These are phyloP conservation scores for Cancer borealis DNA, from an alignment of 2,888 invertebrate species.

Conservation along the genomic window DNA sequence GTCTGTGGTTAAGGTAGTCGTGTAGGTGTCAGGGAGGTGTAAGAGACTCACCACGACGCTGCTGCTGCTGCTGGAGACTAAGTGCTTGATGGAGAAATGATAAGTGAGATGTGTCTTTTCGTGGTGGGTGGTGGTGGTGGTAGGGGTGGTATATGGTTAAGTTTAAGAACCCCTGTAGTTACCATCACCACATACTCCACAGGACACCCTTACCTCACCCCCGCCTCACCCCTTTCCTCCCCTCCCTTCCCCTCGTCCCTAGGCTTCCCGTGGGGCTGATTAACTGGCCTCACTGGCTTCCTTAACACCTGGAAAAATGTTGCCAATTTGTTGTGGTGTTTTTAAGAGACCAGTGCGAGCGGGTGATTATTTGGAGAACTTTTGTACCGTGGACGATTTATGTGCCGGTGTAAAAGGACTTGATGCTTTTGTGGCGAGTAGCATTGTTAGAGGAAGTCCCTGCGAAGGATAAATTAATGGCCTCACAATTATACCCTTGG, in stretches of 20 bases:
- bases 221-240: neutral
- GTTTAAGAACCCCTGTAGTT: neutral
- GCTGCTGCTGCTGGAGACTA: neutral
- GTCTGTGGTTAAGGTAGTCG: neutral
- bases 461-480: neutral
- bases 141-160: neutral
- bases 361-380: slow-evolving; percentile 35
- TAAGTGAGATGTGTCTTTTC: slow-evolving; percentile 40
- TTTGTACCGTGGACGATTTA: slow-evolving; percentile 47
- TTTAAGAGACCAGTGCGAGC: slow-evolving; percentile 36
- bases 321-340: slow-evolving; percentile 56
- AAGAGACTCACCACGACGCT: neutral
- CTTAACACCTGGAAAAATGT: slow-evolving; percentile 53
- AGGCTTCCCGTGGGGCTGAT: neutral
- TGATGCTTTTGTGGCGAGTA: neutral
- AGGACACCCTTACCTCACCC: neutral
- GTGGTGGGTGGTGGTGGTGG: neutral
- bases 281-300: slow-evolving; percentile 1
- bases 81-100: neutral
- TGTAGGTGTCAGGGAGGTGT: neutral
- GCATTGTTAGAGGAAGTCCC: slow-evolving; percentile 26
- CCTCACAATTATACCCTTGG: neutral
- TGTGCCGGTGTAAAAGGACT: neutral
- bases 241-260: neutral
- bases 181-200: slow-evolving; percentile 2